Percentiles rank a stretch among this genome's conserved stretches.
These are phyloP conservation scores for Euglossa dilemma DNA, from an alignment of 1,140 invertebrate species.

Conservation along the genomic window DNA sequence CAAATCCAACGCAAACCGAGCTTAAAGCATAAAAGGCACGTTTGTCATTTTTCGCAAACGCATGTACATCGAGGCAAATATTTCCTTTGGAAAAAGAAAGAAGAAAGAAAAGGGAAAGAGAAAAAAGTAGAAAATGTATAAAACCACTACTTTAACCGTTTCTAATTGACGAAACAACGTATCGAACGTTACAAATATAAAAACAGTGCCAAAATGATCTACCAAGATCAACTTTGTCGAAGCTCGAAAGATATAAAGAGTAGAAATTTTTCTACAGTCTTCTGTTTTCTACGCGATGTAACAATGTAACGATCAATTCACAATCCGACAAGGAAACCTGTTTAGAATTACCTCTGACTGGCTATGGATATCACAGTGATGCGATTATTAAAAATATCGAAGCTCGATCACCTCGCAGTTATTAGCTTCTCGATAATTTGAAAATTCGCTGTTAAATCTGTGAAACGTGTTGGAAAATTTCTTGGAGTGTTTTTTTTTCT, in stretches of 20 bases:
- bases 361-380: background rate
- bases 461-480: background rate
- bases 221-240: background rate
- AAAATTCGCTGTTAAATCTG: background rate
- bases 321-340: background rate
- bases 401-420: background rate
- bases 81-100: too few relatives aligned
- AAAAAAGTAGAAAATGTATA: too few relatives aligned
- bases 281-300: background rate
- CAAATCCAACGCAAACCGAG: too few relatives aligned
- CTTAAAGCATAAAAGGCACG: too few relatives aligned
- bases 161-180: too few relatives aligned
- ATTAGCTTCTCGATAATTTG: background rate
- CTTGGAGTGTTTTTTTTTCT: too few relatives aligned
- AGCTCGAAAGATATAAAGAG: too few relatives aligned
- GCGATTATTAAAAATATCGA: conserved; percentile 20
- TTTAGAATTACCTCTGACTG: background rate
- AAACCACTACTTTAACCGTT: too few relatives aligned
- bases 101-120: too few relatives aligned
- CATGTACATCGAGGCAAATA: too few relatives aligned
- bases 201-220: background rate
- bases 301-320: background rate
- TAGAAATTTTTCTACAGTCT: background rate
- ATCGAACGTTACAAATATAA: too few relatives aligned
- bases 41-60: too few relatives aligned